Conservation (phyloP, 2,888 invertebrate genomes). For the Cordylochernes scorpioides region DNA sequence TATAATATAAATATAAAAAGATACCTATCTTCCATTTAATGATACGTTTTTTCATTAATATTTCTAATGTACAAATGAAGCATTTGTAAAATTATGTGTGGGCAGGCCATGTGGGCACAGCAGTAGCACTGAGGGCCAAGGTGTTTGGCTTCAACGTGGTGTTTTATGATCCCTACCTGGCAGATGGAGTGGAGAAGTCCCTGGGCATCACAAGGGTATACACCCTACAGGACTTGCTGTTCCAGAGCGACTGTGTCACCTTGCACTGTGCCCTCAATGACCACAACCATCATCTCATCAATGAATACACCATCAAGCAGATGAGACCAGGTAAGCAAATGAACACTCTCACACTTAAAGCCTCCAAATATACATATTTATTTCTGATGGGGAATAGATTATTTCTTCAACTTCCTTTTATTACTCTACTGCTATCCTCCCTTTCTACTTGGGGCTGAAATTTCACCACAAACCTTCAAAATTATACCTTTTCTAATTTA, state of each 20-base stretch:
- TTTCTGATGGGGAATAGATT: neutral
- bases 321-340: slow-evolving; percentile 45
- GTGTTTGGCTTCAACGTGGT: slow-evolving; percentile 98
- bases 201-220: slow-evolving; percentile 83
- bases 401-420: too few species aligned
- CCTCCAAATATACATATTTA: neutral
- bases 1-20: too few species aligned
- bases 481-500: too few species aligned
- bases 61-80: too few species aligned
- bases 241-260: slow-evolving; percentile 96
- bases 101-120: slow-evolving; percentile 90
- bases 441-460: too few species aligned
- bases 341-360: too few species aligned
- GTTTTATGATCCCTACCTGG: slow-evolving; percentile 96
- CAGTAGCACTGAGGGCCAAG: slow-evolving; percentile 90
- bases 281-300: slow-evolving; percentile 96
- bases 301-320: slow-evolving; percentile 98
- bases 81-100: too few species aligned
- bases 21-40: too few species aligned
- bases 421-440: too few species aligned
- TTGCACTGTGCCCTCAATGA: slow-evolving; percentile 96
- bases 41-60: too few species aligned
- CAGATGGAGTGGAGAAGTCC: slow-evolving; percentile 94
- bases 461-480: too few species aligned
- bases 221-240: slow-evolving; percentile 81